Evolutionary conservation across 2,888 invertebrate species (phyloP).

Genomic region (Scaptodrosophila latifasciaeformis): DNA sequence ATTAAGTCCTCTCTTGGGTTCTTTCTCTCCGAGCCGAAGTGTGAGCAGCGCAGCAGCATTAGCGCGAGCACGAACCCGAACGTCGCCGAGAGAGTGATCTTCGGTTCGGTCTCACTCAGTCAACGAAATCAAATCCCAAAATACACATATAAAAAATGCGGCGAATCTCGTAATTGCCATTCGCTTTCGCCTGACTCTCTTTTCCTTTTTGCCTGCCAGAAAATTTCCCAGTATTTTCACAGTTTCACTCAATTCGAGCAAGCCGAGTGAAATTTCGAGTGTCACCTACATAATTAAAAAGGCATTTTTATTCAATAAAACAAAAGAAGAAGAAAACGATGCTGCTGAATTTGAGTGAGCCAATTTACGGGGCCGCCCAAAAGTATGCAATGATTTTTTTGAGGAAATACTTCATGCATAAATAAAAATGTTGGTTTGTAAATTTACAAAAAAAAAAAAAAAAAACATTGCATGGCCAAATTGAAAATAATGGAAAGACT

Average conservation of each 20-base stretch:
- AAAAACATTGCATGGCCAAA: too few relatives aligned
- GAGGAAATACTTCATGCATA: too few relatives aligned
- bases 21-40: too few relatives aligned
- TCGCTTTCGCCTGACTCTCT: constrained; percentile 12
- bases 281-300: background rate
- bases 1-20: too few relatives aligned
- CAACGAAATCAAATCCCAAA: constrained; percentile 17
- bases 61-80: too few relatives aligned
- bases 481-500: constrained; percentile 46
- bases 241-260: constrained; percentile 12
- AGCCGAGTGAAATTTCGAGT: constrained; percentile 8
- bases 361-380: constrained; percentile 14
- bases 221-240: constrained; percentile 49
- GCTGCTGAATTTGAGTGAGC: constrained; percentile 7
- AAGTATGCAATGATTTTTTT: constrained; percentile 33
- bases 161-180: constrained; percentile 22
- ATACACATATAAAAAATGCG: constrained; percentile 20
- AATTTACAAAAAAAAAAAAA: too few relatives aligned
- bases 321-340: too few relatives aligned
- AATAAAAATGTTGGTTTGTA: too few relatives aligned
- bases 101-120: background rate
- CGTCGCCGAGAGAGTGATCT: too few relatives aligned
- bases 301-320: background rate
- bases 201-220: constrained; percentile 2
- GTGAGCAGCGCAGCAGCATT: too few relatives aligned